A percentile compares a stretch with the other conserved stretches of the same genome.
Conservation (phyloP, 2,797 vertebrate genomes). For the Halcyon badia region DNA sequence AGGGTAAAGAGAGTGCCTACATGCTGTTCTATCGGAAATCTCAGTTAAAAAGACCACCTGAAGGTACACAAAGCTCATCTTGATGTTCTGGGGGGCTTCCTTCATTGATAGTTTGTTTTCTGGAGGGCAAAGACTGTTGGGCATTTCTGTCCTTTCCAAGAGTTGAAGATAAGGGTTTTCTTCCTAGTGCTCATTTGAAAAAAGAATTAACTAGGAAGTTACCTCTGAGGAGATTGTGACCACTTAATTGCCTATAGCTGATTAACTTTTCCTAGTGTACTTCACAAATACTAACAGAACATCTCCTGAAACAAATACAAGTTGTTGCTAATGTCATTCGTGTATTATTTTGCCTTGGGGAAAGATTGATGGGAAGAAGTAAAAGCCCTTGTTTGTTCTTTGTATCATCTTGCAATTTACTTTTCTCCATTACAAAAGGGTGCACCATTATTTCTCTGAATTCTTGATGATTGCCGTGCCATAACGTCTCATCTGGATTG, state of each 20-base stretch:
- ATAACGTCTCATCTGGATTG: background rate
- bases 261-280: background rate
- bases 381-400: background rate
- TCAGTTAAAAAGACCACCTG: slow-evolving; percentile 85
- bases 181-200: background rate
- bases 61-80: slow-evolving; percentile 80
- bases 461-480: background rate
- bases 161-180: background rate
- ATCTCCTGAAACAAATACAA: background rate
- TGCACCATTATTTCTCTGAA: background rate
- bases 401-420: background rate
- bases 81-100: background rate
- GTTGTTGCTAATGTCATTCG: accelerated
- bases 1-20: slow-evolving; percentile 98
- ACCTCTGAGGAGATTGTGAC: background rate
- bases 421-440: background rate
- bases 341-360: background rate
- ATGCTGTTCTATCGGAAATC: slow-evolving; percentile 97
- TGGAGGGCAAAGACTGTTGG: background rate
- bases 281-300: background rate
- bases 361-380: background rate
- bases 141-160: background rate
- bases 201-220: background rate
- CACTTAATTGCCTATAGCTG: background rate
- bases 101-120: background rate